Conservation (phyloP, 2,113 vertebrate genomes). For the Pedetes capensis region DNA sequence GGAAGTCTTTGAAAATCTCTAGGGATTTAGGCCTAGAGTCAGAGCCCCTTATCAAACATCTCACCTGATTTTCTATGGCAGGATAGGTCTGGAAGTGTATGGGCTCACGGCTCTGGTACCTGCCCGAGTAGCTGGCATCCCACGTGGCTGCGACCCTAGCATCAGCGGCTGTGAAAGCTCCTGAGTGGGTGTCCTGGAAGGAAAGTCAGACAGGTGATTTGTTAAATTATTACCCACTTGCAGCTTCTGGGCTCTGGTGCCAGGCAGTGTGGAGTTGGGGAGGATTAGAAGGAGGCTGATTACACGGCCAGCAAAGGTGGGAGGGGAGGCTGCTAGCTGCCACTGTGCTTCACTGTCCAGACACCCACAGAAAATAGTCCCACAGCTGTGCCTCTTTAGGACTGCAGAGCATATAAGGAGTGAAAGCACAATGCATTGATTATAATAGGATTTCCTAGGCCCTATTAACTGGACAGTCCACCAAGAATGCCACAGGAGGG, state of each 20-base stretch:
- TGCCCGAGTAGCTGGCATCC: not conserved
- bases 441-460: not conserved
- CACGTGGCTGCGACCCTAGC: not conserved
- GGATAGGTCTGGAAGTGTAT: not conserved
- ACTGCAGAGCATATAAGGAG: not conserved
- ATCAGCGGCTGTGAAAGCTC: constrained; percentile 49
- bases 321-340: not conserved
- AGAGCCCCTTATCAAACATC: not conserved
- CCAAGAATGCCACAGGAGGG: not conserved
- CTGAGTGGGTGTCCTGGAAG: constrained; percentile 40
- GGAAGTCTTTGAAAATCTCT: not conserved
- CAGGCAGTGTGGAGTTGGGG: constrained; percentile 23
- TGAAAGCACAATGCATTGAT: not conserved
- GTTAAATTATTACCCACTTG: constrained; percentile 64
- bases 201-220: constrained; percentile 60
- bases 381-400: not conserved
- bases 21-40: not conserved
- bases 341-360: not conserved
- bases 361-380: not conserved
- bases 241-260: constrained; percentile 42
- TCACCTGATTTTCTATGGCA: not conserved
- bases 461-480: not conserved
- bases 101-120: not conserved
- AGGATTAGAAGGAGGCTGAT: constrained; percentile 59
- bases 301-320: constrained; percentile 25